Base-by-base conservation (phyloP, 2,113 vertebrate genomes). In the Coracopsis vasa region DNA sequence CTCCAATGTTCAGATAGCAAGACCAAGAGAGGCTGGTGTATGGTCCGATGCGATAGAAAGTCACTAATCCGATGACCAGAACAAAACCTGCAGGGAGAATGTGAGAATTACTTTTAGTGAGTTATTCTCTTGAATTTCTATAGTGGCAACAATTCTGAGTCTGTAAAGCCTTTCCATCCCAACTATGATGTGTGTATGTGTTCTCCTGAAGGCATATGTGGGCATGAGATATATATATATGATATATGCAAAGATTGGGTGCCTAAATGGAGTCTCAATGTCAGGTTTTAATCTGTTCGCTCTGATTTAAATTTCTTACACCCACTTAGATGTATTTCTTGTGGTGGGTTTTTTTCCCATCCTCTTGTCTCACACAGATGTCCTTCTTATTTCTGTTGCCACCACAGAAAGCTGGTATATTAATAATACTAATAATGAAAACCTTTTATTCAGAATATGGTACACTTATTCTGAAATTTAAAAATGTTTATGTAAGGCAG, bases 31-130 rank as follows among this genome's bases (percentile, higher is more conserved):
- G 98, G 94, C 96, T 99, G 84, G 99, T 99, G 97, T 99, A 98
- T 0, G 99, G 99, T 12, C 99, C 99, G 0, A 99, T 99, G 45
- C 98, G 98, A 95, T 99, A 99, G 98, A 99, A 99, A 0, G 99
- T 99, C 97, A 99, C 99, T 47, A 99, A 97, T 41, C 99, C 99
- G 0, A 99, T 99, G 90, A 99, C 99, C 92, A 99, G 98, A 89
- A 99, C 99, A 21, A 99, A 99, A 97, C 99, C 99, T 99, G 95
- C 23, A 88, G 48, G 28, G 37, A 84, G 79, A 94, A 56, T 4
- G 41, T n/a, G 33, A 86, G 33, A 69, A 23, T 62, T 47, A n/a
- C n/a, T 89, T 58, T 35, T 29, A 37, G 13, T 19, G 50, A 20
- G 16, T 62, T 66, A 33, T 16, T 29, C 58, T 74, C 41, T 29